Conservation (phyloP, 1,140 invertebrate species). For the Sinonovacula constricta region DNA sequence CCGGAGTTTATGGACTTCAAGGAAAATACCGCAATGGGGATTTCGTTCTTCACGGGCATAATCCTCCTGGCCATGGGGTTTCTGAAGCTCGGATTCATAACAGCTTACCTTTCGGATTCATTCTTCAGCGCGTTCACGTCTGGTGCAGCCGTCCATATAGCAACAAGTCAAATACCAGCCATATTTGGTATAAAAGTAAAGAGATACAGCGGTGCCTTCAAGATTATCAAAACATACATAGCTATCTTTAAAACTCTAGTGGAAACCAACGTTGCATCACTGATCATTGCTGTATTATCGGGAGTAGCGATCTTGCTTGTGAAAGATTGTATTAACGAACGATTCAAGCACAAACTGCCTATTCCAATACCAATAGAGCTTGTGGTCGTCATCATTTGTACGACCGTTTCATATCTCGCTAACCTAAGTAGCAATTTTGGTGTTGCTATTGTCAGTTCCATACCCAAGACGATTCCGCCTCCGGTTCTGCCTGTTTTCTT, state of each 20-base stretch:
- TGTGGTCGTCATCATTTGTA: slow-evolving; percentile 84
- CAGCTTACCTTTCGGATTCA: slow-evolving; percentile 91
- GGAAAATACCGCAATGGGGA: slow-evolving; percentile 65
- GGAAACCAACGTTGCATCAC: slow-evolving; percentile 74
- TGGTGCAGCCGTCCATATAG: slow-evolving; percentile 92
- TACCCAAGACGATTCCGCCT: slow-evolving; percentile 77
- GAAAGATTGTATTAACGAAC: slow-evolving; percentile 89
- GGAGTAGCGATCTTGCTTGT: slow-evolving; percentile 87
- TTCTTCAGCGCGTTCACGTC: slow-evolving; percentile 95
- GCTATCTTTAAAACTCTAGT: slow-evolving; percentile 72
- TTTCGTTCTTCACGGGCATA: slow-evolving; percentile 69
- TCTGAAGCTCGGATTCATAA: slow-evolving; percentile 89
- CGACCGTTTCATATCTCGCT: slow-evolving; percentile 75
- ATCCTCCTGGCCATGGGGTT: slow-evolving; percentile 86
- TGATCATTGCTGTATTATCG: slow-evolving; percentile 85
- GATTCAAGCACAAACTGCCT: slow-evolving; percentile 84
- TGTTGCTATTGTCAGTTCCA: slow-evolving; percentile 78
- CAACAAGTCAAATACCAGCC: slow-evolving; percentile 94
- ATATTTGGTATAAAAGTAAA: slow-evolving; percentile 85
- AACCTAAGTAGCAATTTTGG: slow-evolving; percentile 74
- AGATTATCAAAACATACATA: slow-evolving; percentile 73
- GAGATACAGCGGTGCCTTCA: slow-evolving; percentile 65
- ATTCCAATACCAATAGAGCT: slow-evolving; percentile 94
- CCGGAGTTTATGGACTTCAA: slow-evolving; percentile 74
- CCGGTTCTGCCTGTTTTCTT: slow-evolving; percentile 65